Evolutionary conservation across 2,888 invertebrate genomes (phyloP).

Genomic region (Patella pellucida): DNA sequence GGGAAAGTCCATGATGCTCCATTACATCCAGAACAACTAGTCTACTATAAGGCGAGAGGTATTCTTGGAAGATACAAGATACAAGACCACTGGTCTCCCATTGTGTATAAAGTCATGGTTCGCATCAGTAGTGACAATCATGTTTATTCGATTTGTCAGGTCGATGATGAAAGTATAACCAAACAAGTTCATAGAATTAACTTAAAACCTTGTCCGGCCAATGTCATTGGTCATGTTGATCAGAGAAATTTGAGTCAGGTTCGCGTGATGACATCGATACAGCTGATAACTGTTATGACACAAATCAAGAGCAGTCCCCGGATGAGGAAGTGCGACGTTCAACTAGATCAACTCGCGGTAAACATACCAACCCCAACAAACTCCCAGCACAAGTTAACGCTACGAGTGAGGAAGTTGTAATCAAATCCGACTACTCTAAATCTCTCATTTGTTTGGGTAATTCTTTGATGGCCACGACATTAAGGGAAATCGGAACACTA

Average conservation of each 20-base stretch:
- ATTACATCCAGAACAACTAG: conserved; percentile 8
- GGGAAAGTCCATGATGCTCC: conserved; percentile 15
- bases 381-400: background rate
- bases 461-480: background rate
- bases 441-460: background rate
- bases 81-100: conserved; percentile 13
- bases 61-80: conserved; percentile 22
- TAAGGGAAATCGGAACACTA: background rate
- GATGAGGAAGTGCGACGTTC: background rate
- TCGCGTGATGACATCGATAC: too few relatives aligned
- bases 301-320: too few relatives aligned
- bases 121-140: conserved; percentile 11
- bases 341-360: background rate
- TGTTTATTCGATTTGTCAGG: conserved; percentile 16
- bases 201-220: conserved; percentile 5
- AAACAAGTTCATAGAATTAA: conserved; percentile 14
- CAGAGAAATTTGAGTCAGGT: too few relatives aligned
- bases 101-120: conserved; percentile 7
- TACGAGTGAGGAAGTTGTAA: background rate
- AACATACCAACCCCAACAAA: background rate
- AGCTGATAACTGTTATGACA: too few relatives aligned
- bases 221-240: background rate
- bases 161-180: conserved; percentile 3
- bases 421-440: background rate
- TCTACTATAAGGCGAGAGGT: conserved; percentile 15